Conservation (phyloP, 2,113 vertebrate genomes). For the Crocuta crocuta region DNA sequence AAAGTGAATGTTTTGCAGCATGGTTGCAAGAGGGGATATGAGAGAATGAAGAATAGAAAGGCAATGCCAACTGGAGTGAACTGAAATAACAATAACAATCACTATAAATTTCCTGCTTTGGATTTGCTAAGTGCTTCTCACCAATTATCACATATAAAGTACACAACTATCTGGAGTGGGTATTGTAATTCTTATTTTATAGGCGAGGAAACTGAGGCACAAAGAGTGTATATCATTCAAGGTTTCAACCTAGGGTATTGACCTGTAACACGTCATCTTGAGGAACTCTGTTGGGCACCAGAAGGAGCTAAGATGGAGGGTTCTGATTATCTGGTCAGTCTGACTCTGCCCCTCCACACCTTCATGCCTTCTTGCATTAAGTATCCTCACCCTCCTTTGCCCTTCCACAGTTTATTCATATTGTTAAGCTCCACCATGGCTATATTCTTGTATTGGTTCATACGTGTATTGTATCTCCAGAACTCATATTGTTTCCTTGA, state of each 20-base stretch:
- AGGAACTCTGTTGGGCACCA: neutral
- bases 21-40: neutral
- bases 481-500: constrained; percentile 31
- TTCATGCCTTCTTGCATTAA: neutral
- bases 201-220: constrained; percentile 31
- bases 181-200: constrained; percentile 28
- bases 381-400: neutral
- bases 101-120: neutral
- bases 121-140: constrained; percentile 22
- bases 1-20: neutral
- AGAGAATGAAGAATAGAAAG: constrained; percentile 4
- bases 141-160: neutral
- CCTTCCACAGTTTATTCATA: neutral
- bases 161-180: neutral
- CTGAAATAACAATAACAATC: neutral
- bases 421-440: neutral
- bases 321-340: neutral
- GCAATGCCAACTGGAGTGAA: neutral
- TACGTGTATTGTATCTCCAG: neutral
- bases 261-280: neutral
- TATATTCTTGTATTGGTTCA: neutral
- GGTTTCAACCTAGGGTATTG: neutral
- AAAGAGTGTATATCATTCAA: neutral
- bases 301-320: neutral
- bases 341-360: neutral